Evolutionary conservation across 2,113 vertebrate genomes (phyloP).

Genomic region (Callaeas wilsoni): DNA sequence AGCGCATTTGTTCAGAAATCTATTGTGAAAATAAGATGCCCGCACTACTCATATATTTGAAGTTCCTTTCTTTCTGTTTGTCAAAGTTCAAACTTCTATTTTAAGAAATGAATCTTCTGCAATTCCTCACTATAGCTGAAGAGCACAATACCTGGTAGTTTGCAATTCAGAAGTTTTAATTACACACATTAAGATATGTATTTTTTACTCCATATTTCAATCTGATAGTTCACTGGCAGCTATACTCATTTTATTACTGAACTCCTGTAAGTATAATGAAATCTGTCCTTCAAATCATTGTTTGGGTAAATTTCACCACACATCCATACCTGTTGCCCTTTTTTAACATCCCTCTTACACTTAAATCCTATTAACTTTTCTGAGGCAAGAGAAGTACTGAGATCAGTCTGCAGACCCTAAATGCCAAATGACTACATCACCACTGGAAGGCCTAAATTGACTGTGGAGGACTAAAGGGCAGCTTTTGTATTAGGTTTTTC

Average conservation of each 20-base stretch:
- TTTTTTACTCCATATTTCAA: background rate
- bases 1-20: background rate
- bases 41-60: background rate
- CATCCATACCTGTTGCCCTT: rapidly evolving
- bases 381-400: background rate
- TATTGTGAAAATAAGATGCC: background rate
- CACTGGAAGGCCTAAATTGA: background rate
- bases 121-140: background rate
- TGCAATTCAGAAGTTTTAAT: background rate
- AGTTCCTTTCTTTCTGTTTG: background rate
- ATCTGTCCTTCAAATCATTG: background rate
- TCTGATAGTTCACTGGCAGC: background rate
- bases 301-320: background rate
- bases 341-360: background rate
- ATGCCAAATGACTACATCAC: background rate
- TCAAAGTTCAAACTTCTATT: background rate
- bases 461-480: background rate
- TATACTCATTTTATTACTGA: background rate
- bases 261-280: background rate
- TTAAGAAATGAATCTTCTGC: background rate
- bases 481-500: background rate
- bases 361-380: background rate
- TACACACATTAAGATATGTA: background rate
- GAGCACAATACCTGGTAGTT: background rate
- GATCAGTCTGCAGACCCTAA: background rate